Percentiles rank a stretch among this genome's conserved stretches.
phyloP scores from a whole-genome alignment of 2,797 vertebrate genomes.

The Echeneis naucrates region DNA sequence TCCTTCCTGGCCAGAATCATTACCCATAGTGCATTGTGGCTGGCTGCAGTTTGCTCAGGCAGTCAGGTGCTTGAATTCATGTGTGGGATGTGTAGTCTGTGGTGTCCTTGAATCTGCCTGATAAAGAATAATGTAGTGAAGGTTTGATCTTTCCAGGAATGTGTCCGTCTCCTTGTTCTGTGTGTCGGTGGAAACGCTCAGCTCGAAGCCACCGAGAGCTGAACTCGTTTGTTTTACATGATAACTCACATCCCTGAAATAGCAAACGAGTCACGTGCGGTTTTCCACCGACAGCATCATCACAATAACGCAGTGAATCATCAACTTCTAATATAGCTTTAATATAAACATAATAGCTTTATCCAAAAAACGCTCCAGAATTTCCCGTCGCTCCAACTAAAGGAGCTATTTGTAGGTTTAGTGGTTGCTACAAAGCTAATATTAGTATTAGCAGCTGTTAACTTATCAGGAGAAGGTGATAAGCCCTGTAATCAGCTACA shows the following conservation, averaged over 20 bases:
- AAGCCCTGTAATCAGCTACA: too few species aligned
- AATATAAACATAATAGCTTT: too few species aligned
- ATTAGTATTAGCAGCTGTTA: too few species aligned
- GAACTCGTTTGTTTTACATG: slow-evolving; percentile 17
- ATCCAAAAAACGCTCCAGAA: neutral
- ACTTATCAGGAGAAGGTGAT: too few species aligned
- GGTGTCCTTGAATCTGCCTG: neutral
- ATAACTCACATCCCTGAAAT: slow-evolving; percentile 25
- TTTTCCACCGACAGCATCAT: neutral
- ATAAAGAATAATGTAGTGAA: neutral
- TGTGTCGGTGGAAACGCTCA: neutral
- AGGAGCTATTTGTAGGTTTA: too few species aligned
- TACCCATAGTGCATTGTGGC: too few species aligned
- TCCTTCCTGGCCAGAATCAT: too few species aligned
- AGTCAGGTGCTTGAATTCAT: too few species aligned
- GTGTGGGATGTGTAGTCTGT: too few species aligned
- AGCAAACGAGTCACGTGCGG: neutral
- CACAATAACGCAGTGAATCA: slow-evolving; percentile 21
- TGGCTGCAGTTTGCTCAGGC: too few species aligned
- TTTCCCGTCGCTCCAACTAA: neutral
- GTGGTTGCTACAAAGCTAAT: too few species aligned
- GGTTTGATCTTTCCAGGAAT: neutral
- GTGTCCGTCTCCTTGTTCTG: neutral
- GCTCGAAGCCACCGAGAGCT: neutral
- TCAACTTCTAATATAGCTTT: slow-evolving; percentile 14